Evolutionary conservation across 2,888 invertebrate species (phyloP).

Genomic region (Notodonta dromedarius): DNA sequence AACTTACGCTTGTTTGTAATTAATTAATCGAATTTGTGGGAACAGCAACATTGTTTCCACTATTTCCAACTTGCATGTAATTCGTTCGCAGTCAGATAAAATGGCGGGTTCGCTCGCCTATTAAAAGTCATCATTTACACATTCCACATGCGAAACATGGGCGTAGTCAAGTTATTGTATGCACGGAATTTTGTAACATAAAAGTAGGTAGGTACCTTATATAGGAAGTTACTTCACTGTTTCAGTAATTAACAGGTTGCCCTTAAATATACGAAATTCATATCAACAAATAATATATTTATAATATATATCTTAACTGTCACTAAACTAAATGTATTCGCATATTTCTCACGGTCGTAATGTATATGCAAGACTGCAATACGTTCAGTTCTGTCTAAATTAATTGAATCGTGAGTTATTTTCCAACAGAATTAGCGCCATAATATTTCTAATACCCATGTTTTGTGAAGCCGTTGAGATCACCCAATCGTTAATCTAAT

Average conservation of each 20-base stretch:
- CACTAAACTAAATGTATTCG: no score
- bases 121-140: neutral
- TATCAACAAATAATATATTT: constrained; percentile 7
- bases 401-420: no score
- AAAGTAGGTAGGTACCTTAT: neutral
- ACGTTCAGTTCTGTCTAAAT: no score
- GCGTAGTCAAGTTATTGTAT: neutral
- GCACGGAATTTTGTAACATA: no score
- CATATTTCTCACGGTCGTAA: no score
- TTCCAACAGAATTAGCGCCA: no score
- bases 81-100: neutral
- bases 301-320: no score
- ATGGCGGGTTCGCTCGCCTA: neutral
- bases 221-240: neutral
- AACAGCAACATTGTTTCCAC: neutral
- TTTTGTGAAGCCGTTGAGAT: no score
- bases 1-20: neutral
- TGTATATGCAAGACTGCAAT: no score
- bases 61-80: neutral
- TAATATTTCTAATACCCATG: no score
- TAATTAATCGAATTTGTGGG: neutral
- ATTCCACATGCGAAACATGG: neutral
- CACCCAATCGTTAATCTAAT: no score
- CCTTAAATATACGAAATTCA: neutral
- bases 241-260: neutral